These are phyloP conservation scores for Mercenaria mercenaria DNA, from an alignment of 1,140 invertebrate genomes.

Conservation along the genomic window DNA sequence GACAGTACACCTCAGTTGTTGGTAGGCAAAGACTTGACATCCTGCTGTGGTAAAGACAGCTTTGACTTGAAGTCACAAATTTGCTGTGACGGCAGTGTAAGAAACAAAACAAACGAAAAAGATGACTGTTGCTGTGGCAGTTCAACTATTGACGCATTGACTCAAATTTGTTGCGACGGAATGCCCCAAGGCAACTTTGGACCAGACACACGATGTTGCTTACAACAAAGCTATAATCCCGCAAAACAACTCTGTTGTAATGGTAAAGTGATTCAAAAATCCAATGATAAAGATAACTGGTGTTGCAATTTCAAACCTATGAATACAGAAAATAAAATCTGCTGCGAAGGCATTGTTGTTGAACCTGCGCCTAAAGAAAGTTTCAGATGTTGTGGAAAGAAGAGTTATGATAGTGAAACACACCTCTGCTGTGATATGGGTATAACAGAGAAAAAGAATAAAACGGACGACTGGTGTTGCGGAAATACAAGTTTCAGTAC, in stretches of 20 bases:
- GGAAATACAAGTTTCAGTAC: conserved; percentile 37
- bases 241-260: conserved; percentile 30
- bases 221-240: background rate
- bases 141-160: conserved; percentile 13
- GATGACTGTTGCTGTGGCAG: conserved; percentile 53
- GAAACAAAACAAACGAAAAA: background rate
- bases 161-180: conserved; percentile 7
- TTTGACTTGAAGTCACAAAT: conserved; percentile 1
- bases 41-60: conserved; percentile 43
- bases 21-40: background rate
- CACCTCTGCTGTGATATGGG: conserved; percentile 38
- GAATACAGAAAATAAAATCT: conserved; percentile 1
- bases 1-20: background rate
- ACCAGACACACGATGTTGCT: background rate
- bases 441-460: background rate
- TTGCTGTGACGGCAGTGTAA: background rate
- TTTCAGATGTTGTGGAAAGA: conserved; percentile 24
- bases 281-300: background rate
- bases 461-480: conserved; percentile 40
- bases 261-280: conserved; percentile 11
- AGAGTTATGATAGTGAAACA: conserved; percentile 25
- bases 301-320: background rate
- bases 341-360: background rate
- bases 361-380: background rate
- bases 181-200: background rate